These are phyloP conservation scores for Papilio xuthus DNA, from an alignment of 1,140 invertebrate species.

Conservation along the genomic window DNA sequence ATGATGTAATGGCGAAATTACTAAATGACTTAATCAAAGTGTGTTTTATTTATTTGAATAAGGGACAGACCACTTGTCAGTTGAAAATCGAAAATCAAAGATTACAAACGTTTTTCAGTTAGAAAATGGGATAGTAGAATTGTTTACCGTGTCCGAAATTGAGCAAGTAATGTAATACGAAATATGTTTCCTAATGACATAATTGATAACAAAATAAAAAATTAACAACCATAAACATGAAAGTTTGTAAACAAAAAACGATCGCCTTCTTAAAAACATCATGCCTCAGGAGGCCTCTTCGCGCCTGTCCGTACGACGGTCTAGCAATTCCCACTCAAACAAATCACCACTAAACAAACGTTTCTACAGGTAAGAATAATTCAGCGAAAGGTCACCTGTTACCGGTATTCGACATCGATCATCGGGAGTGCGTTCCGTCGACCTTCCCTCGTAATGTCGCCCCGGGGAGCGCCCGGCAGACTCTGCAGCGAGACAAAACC, in stretches of 20 bases:
- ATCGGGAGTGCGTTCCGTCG: conserved; percentile 74
- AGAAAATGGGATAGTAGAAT: not conserved
- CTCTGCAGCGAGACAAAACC: conserved; percentile 68
- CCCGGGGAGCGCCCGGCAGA: conserved; percentile 66
- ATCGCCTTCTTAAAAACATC: conserved; percentile 8
- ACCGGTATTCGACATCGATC: conserved; percentile 78
- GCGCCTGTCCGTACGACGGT: conserved; percentile 59
- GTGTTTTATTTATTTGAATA: not conserved
- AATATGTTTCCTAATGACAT: not conserved
- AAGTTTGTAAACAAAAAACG: conserved; percentile 5
- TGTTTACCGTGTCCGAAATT: not conserved
- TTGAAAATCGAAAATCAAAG: not conserved
- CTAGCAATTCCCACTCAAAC: conserved; percentile 70
- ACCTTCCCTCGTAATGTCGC: conserved; percentile 74
- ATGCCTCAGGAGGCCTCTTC: conserved; percentile 40
- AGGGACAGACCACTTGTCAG: not conserved
- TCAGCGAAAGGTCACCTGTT: conserved; percentile 79
- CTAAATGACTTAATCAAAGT: not conserved
- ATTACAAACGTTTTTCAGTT: not conserved
- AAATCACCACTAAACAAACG: conserved; percentile 78
- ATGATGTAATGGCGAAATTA: not conserved
- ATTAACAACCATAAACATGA: not conserved
- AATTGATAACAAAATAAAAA: not conserved
- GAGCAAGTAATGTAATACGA: no score
- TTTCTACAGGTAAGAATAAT: conserved; percentile 78